Evolutionary conservation across 2,797 vertebrate species (phyloP), one percentile per base, ranked within the genome.

Genomic region (Peromyscus attwateri): DNA sequence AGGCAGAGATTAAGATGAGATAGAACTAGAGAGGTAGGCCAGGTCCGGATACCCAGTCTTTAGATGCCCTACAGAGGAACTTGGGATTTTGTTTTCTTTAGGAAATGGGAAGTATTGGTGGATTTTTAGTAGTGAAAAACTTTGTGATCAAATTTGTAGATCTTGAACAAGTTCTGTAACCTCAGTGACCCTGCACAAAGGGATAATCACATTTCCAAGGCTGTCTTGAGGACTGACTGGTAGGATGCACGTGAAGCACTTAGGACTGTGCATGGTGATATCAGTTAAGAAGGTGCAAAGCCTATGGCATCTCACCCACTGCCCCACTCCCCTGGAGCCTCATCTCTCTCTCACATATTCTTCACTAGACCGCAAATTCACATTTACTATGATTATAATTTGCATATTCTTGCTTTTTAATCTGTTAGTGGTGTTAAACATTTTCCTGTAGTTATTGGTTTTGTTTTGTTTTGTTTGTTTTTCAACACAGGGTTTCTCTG

Each of bases 81-180:
- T n/a, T 82, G 31, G 37, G 68, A 31, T 40, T 37, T 34, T 55
- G 64, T 31, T 40, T 79, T n/a, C n/a, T 81, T 23, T 82, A n/a
- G 55, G 34, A 90, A 97, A 96, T 87, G 27, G 79, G 29, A n/a
- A 81, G 31, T 40, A 73, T 27, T 94, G 55, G 1, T 83, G 4
- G 62, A 46, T 70, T 94, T 95, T 95, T 83, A 79, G 21, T 80
- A 73, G 13, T 93, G 34, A 70, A 43, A 80, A 19, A 52, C 49
- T 52, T 95, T 80, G 57, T 46, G 17, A 75, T 73, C n/a, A 87
- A 66, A 90, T 37, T 17, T 91, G 23, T 90, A 85, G 29, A 55
- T 91, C 55, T 73, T 73, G 10, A 68, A 16, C 23, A 73, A 81
- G 31, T 76, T 88, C 29, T 85, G 1, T 77, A 37, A 92, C 46